Evolutionary conservation across 2,888 invertebrate genomes (phyloP).

Genomic region (Bugulina stolonifera): DNA sequence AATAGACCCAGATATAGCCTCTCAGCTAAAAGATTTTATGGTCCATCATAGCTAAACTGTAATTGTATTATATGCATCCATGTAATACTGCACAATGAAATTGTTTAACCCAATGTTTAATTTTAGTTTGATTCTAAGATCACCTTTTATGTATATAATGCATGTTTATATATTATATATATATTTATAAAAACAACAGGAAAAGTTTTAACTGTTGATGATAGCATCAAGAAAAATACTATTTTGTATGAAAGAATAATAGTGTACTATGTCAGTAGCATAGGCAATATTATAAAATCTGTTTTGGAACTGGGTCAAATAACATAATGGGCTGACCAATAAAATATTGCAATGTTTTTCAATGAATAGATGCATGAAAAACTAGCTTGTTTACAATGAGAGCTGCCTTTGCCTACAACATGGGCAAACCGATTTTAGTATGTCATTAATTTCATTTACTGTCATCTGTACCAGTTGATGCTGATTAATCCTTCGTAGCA

Average conservation of each 20-base stretch:
- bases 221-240: no score
- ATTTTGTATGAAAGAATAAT: no score
- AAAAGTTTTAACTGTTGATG: not conserved
- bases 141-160: not conserved
- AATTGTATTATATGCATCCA: no score
- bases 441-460: not conserved
- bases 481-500: constrained; percentile 42
- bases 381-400: not conserved
- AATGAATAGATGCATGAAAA: not conserved
- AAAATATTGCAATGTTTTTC: not conserved
- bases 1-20: constrained; percentile 67
- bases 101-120: no score
- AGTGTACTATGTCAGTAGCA: no score
- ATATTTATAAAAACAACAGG: not conserved
- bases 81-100: no score
- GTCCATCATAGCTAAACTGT: no score
- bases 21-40: constrained; percentile 57
- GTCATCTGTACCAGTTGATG: constrained; percentile 38
- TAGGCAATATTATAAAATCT: no score
- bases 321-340: no score
- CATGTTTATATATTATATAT: not conserved
- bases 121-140: no score
- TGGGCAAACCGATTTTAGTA: not conserved
- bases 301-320: no score
- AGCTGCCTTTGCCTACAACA: not conserved